Evolutionary conservation across 2,888 invertebrate genomes (phyloP).

Genomic region (Encarsia formosa): DNA sequence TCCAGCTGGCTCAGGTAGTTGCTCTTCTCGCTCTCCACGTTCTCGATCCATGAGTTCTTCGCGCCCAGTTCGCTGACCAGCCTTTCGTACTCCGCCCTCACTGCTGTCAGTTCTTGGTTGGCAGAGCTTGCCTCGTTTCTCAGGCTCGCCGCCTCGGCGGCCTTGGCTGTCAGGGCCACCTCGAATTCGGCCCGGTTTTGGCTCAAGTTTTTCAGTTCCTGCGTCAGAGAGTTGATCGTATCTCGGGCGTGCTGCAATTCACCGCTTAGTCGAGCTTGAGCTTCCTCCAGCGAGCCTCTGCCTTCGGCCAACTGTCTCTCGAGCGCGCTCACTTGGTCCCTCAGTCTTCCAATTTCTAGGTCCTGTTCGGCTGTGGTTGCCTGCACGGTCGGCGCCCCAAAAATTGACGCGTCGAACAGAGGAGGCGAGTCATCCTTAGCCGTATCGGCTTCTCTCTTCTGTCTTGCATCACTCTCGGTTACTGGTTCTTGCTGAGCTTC

Average conservation of each 20-base stretch:
- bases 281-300: slow-evolving; percentile 23
- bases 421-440: slow-evolving; percentile 26
- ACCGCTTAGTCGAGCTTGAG: slow-evolving; percentile 22
- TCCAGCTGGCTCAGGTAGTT: slow-evolving; percentile 22
- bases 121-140: slow-evolving; percentile 23
- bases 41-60: slow-evolving; percentile 3
- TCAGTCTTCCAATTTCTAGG: slow-evolving; percentile 19
- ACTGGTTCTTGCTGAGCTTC: slow-evolving; percentile 1
- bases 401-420: slow-evolving; percentile 42
- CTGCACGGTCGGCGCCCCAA: slow-evolving; percentile 28
- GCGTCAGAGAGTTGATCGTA: slow-evolving; percentile 17
- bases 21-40: slow-evolving; percentile 19
- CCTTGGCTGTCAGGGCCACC: background rate
- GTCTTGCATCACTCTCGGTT: slow-evolving; percentile 1
- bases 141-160: background rate
- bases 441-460: slow-evolving; percentile 8
- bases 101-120: slow-evolving; percentile 12
- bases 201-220: background rate
- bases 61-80: slow-evolving; percentile 4
- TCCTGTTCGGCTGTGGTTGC: background rate
- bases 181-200: background rate
- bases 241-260: slow-evolving; percentile 25
- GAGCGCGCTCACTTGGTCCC: slow-evolving; percentile 18
- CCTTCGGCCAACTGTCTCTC: slow-evolving; percentile 15
- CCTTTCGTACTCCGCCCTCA: background rate